Percentiles rank a stretch among this genome's conserved stretches.
Conservation (phyloP, 1,140 invertebrate species). For the Andricus grossulariae region DNA sequence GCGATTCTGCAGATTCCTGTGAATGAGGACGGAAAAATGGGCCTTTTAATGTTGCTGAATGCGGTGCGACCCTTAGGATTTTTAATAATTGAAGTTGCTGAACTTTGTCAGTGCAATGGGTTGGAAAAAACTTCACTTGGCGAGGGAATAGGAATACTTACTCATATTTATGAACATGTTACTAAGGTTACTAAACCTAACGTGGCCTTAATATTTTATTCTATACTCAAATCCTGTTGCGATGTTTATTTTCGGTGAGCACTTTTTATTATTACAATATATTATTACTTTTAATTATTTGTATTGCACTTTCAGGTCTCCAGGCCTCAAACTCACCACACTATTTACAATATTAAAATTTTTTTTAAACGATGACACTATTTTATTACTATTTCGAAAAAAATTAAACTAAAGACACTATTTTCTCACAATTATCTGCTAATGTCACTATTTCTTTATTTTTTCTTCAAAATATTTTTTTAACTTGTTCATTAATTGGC, state of each 20-base stretch:
- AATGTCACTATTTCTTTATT: too few species aligned
- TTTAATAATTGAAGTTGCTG: constrained; percentile 77
- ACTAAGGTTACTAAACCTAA: constrained; percentile 76
- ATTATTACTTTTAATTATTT: constrained; percentile 4
- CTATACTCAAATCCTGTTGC: constrained; percentile 78
- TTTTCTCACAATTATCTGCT: too few species aligned
- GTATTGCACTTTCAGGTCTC: constrained; percentile 27
- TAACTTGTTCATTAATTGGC: too few species aligned
- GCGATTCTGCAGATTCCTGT: constrained; percentile 74
- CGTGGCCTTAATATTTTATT: constrained; percentile 76
- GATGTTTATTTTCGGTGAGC: constrained; percentile 80
- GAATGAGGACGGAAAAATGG: constrained; percentile 66
- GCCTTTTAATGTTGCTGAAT: constrained; percentile 74
- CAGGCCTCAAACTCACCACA: too few species aligned
- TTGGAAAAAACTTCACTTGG: constrained; percentile 64
- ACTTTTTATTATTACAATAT: constrained; percentile 35
- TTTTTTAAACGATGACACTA: too few species aligned
- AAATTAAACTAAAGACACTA: too few species aligned
- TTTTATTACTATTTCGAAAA: too few species aligned
- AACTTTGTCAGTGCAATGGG: constrained; percentile 75
- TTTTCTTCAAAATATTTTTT: too few species aligned
- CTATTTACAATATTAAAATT: too few species aligned
- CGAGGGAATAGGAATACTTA: constrained; percentile 77
- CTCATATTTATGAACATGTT: constrained; percentile 79
- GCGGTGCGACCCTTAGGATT: constrained; percentile 74